Conservation (phyloP, 2,113 vertebrate species). For the Tragelaphus buxtoni region DNA sequence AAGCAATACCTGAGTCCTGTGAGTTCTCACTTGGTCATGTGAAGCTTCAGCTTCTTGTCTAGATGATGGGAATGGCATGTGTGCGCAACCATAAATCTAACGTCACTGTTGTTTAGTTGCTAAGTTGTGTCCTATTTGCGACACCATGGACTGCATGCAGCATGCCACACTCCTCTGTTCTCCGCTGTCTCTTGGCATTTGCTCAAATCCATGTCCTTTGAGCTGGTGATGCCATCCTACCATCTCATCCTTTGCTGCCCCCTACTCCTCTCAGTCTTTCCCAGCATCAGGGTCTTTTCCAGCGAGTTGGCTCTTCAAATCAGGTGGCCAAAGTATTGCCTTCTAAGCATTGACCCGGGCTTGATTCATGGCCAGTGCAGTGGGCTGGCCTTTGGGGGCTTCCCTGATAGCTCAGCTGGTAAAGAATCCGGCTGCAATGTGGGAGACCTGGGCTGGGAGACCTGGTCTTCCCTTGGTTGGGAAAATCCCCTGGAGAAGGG, state of each 20-base stretch:
- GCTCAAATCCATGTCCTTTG: background rate
- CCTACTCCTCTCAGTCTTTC: background rate
- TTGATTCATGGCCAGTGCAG: background rate
- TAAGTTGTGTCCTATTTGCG: background rate
- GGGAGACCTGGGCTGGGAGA: background rate
- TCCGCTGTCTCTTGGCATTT: background rate
- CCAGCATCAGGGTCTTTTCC: background rate
- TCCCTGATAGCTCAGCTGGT: background rate
- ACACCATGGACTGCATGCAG: background rate
- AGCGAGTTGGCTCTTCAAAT: background rate
- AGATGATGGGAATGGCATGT: background rate
- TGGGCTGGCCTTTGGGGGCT: background rate
- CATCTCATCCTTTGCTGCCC: background rate
- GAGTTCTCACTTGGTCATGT: background rate
- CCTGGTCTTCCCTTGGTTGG: background rate
- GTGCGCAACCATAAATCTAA: fast-evolving
- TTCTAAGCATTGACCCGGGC: background rate
- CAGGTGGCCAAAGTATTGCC: background rate
- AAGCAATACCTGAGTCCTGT: background rate
- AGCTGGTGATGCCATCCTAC: background rate
- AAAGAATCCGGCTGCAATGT: background rate
- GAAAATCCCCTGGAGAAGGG: background rate
- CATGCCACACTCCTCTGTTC: background rate
- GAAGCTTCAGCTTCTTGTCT: background rate
- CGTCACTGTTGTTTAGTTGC: background rate